Evolutionary conservation across 2,888 invertebrate genomes (phyloP), one percentile per base, ranked within the genome.

Genomic region (Cheilosia scutellata): DNA sequence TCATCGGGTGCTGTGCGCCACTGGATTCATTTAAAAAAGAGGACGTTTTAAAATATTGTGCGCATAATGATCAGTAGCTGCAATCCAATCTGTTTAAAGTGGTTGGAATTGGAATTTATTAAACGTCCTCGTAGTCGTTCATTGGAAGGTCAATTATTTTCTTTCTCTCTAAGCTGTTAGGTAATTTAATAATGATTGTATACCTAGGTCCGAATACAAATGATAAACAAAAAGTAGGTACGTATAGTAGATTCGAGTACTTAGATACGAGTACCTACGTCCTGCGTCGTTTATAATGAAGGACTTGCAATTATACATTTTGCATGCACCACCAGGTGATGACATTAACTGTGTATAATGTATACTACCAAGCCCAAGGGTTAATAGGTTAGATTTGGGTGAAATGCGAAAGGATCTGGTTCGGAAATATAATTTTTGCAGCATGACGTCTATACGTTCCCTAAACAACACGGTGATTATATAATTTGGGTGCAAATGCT

Each of bases 51-150:
- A 80, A 80, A 70, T 84, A 76, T 65, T 80, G 75, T 42, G 79
- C 71, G 60, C 51, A 75, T 86, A 86, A 86, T 86, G 86, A 86
- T 86, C 86, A 63, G 86, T 80, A 86, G 86, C 82, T 82, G 65
- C 82, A 77, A 86, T 80, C 62, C 86, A 80, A 86, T 86, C 42
- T 77, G 58, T 66, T 72, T 86, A 51, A 86, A 82, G 72, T 77
- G 72, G 72, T 77, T 55, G 65, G 44, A 78, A 72, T 72, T 82
- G 11, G 37, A 37, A 37, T 47, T n/a, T 51, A 60, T 58, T 51
- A 70, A 60, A 31, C 75, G 47, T 79, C 63, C 60, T 42, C 66
- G 53, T 29, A 60, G 20, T 33, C 47, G 31, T 71, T 44, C 71
- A 58, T 47, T 53, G 66, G 42, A 68, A 57, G 68, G 63, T 66